phyloP scores from a whole-genome alignment of 2,797 vertebrate species.

The Helarctos malayanus region DNA sequence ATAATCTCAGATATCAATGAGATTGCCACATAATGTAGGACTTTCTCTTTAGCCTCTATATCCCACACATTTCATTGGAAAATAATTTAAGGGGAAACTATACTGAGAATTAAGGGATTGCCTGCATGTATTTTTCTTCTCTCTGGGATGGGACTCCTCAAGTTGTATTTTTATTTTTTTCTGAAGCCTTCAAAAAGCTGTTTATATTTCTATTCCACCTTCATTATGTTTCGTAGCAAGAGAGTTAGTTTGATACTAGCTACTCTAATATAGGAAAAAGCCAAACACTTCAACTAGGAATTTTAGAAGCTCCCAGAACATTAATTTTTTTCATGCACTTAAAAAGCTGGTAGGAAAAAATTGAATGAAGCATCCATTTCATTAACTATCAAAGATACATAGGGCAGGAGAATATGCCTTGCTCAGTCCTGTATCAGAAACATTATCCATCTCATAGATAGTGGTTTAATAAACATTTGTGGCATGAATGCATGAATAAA shows the following conservation, averaged over 20 bases:
- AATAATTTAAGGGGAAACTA: constrained; percentile 14
- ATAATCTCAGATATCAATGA: background rate
- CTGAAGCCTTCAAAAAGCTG: background rate
- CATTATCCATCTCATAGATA: background rate
- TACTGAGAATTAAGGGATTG: background rate
- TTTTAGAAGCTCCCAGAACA: background rate
- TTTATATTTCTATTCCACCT: background rate
- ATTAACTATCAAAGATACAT: constrained; percentile 20
- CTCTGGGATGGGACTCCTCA: background rate
- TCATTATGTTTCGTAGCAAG: background rate
- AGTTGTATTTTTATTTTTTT: background rate
- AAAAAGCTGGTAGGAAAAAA: background rate
- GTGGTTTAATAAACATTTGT: constrained; percentile 62
- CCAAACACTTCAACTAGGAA: background rate
- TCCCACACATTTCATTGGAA: background rate
- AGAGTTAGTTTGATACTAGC: background rate
- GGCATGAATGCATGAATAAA: constrained; percentile 16
- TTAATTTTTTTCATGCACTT: constrained; percentile 13
- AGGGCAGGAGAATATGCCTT: background rate
- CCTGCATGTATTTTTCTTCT: background rate
- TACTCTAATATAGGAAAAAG: background rate
- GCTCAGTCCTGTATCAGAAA: background rate
- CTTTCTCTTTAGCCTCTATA: background rate
- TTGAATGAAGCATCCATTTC: background rate
- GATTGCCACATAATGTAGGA: background rate